A percentile compares a stretch with the other conserved stretches of the same genome.
Evolutionary conservation across 2,888 invertebrate genomes (phyloP).

Genomic region (Neoaliturus tenellus): DNA sequence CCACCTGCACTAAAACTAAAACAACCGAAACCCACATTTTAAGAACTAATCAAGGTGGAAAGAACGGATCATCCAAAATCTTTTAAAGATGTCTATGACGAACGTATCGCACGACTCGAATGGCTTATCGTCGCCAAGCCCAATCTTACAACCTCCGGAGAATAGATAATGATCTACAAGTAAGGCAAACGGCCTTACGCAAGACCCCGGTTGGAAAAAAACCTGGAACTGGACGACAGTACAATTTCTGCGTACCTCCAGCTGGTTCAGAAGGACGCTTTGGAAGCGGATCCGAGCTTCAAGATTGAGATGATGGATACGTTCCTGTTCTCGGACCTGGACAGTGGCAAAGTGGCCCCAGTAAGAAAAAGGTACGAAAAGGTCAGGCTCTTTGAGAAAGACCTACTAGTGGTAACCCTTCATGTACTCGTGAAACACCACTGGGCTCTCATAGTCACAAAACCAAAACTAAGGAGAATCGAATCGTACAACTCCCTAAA

Average conservation of each 20-base stretch:
- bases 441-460: neutral
- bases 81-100: neutral
- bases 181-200: neutral
- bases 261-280: neutral
- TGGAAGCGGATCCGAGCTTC: neutral
- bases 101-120: neutral
- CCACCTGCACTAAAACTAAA: slow-evolving; percentile 61
- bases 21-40: neutral
- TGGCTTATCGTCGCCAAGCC: slow-evolving; percentile 52
- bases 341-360: neutral
- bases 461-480: neutral
- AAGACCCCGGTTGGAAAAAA: neutral
- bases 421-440: neutral
- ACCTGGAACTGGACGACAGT: neutral
- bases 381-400: neutral
- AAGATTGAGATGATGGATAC: neutral
- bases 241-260: neutral
- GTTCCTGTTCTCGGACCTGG: neutral
- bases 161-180: neutral
- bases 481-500: neutral
- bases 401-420: neutral
- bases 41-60: neutral
- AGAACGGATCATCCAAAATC: neutral
- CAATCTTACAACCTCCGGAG: slow-evolving; percentile 59
- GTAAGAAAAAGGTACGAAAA: neutral